Conservation (phyloP, 2,797 vertebrate species). For the Saxicola maurus region DNA sequence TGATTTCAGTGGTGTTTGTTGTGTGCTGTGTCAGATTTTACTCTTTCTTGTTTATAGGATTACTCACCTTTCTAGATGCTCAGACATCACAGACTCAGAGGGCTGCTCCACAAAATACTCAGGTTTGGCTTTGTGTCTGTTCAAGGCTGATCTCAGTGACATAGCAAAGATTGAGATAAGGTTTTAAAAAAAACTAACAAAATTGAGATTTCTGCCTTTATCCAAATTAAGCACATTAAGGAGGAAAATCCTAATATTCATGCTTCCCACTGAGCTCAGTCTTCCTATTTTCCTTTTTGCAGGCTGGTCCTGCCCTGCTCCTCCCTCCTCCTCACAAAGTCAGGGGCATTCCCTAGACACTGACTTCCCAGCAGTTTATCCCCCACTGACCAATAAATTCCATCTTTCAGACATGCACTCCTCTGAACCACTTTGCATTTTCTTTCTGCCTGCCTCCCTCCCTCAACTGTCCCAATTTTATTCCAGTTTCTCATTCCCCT, state of each 20-base stretch:
- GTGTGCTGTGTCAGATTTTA: neutral
- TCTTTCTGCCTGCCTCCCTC: neutral
- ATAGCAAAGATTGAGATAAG: neutral
- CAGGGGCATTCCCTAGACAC: neutral
- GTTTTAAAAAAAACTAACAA: neutral
- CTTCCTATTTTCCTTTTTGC: neutral
- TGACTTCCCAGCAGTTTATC: neutral
- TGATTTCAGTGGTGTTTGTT: neutral
- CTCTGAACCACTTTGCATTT: neutral
- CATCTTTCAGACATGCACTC: neutral
- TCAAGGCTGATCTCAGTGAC: neutral
- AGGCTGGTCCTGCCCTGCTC: neutral
- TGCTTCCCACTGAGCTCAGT: neutral
- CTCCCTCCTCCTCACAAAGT: neutral
- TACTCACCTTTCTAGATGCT: neutral
- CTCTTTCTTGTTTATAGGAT: neutral
- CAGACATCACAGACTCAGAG: neutral
- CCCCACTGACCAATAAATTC: neutral
- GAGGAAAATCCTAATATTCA: rapidly evolving
- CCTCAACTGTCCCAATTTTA: neutral
- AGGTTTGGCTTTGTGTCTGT: neutral
- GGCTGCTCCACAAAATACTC: neutral
- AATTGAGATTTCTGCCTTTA: neutral
- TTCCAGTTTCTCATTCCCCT: neutral
- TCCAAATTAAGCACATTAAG: neutral